A percentile compares a stretch with the other conserved stretches of the same genome.
phyloP scores from a whole-genome alignment of 2,797 vertebrate species.

The Sebastolobus alascanus region DNA sequence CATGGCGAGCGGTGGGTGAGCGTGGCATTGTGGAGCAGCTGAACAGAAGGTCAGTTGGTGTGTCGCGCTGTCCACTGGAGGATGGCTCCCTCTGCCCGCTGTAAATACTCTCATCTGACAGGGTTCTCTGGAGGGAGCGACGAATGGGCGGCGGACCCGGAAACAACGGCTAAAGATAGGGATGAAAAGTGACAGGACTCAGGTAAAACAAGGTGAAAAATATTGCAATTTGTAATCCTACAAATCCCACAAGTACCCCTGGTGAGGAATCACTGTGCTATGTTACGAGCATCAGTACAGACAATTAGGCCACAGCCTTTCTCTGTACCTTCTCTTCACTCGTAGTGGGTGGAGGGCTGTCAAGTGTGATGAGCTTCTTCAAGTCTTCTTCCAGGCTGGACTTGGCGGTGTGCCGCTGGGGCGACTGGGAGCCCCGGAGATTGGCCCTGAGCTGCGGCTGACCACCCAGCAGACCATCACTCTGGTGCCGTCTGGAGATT shows the following conservation, averaged over 20 bases:
- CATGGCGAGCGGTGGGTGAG: slow-evolving; percentile 90
- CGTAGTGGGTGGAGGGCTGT: slow-evolving; percentile 91
- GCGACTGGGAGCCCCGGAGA: slow-evolving; percentile 93
- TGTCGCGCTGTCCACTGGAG: slow-evolving; percentile 87
- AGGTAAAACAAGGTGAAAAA: neutral
- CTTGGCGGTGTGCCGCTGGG: slow-evolving; percentile 89
- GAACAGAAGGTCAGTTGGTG: slow-evolving; percentile 92
- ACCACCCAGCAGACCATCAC: slow-evolving; percentile 90
- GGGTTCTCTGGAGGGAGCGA: slow-evolving; percentile 93
- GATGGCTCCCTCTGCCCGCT: slow-evolving; percentile 92
- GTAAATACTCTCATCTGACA: slow-evolving; percentile 99
- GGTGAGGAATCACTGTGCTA: neutral
- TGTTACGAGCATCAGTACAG: neutral
- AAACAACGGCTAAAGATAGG: slow-evolving; percentile 87
- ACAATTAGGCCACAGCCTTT: neutral
- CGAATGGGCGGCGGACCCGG: slow-evolving; percentile 87
- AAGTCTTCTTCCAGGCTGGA: slow-evolving; percentile 95
- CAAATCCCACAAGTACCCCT: neutral
- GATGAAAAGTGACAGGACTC: slow-evolving; percentile 49
- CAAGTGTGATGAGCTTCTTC: slow-evolving; percentile 95
- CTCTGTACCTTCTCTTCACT: slow-evolving; percentile 91
- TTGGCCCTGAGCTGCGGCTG: slow-evolving; percentile 93
- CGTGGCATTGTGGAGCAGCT: slow-evolving; percentile 91
- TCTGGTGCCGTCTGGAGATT: slow-evolving; percentile 91
- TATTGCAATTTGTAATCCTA: neutral